Base-by-base conservation (phyloP, 2,888 invertebrate species). In the Petrolisthes cinctipes region DNA sequence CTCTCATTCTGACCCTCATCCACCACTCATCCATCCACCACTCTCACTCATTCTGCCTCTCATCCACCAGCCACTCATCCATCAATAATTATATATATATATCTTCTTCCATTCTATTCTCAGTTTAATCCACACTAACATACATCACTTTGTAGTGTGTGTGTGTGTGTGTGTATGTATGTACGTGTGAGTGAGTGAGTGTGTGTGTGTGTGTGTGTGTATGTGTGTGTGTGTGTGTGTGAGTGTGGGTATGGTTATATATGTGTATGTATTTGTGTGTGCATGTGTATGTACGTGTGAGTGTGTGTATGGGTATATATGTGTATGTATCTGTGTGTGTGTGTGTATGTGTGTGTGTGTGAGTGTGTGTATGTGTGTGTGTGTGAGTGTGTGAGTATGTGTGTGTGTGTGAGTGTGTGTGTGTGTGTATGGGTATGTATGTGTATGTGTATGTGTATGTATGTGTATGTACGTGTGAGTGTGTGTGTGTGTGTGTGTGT, bases 121-220 rank as follows among this genome's bases (percentile, higher is more conserved):
- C n/a, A n/a, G n/a, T n/a, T n/a, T n/a, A n/a, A n/a, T n/a, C n/a
- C n/a, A n/a, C n/a, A n/a, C n/a, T n/a, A n/a, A n/a, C n/a, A n/a
- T n/a, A n/a, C n/a, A n/a, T n/a, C n/a, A n/a, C n/a, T n/a, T n/a
- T n/a, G n/a, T 9, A 14, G 14, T 61, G 14, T 61, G 61, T 61
- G 14, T 61, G 6, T 61, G 7, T 83, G 14, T 86, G 83, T 83
- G 86, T 89, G 54, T 51, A 71, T 66, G 54, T 17, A 37, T 83
- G 57, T 75, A n/a, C n/a, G 66, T 66, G n/a, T 78, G 75, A 73
- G 56, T 83, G 83, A 53, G 56, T 68, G 82, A 66, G 7, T 82
- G 82, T 82, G 51, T 82, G 82, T 66, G 51, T 82, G 82, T 56
- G 37, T 82, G 68, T 82, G 56, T 82, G 82, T 82, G 68, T 82